phyloP scores from a whole-genome alignment of 2,113 vertebrate genomes.

The Rhizomys pruinosus region DNA sequence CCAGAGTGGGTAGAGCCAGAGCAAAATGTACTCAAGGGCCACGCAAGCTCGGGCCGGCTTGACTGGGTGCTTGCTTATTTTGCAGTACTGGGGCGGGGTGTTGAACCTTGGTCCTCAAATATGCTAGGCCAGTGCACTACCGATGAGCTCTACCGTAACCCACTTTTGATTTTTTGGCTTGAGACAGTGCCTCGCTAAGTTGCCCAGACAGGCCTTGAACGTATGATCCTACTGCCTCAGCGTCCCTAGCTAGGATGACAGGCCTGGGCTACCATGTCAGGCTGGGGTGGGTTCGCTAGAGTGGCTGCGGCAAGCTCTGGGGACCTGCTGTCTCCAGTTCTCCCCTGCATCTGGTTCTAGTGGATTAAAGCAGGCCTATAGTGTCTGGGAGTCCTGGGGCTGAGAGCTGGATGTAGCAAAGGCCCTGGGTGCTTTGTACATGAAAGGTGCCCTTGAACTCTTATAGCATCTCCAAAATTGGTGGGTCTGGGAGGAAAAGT shows the following conservation, averaged over 20 bases:
- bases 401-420: not conserved
- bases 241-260: not conserved
- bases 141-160: not conserved
- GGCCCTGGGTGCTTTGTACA: not conserved
- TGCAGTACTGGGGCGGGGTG: not conserved
- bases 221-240: not conserved
- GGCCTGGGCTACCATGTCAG: not conserved
- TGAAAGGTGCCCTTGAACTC: not conserved
- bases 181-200: not conserved
- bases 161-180: not conserved
- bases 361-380: not conserved
- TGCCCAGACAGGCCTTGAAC: not conserved
- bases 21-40: not conserved
- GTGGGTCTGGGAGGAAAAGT: no score
- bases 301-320: not conserved
- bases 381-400: not conserved
- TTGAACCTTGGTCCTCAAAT: not conserved
- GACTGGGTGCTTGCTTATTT: not conserved
- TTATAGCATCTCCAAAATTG: not conserved
- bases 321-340: not conserved
- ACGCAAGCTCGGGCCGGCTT: no score
- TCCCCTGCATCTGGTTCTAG: not conserved
- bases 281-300: not conserved
- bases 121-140: not conserved
- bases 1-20: not conserved